Conservation (phyloP, 1,140 invertebrate species). For the Diabrotica virgifera region DNA sequence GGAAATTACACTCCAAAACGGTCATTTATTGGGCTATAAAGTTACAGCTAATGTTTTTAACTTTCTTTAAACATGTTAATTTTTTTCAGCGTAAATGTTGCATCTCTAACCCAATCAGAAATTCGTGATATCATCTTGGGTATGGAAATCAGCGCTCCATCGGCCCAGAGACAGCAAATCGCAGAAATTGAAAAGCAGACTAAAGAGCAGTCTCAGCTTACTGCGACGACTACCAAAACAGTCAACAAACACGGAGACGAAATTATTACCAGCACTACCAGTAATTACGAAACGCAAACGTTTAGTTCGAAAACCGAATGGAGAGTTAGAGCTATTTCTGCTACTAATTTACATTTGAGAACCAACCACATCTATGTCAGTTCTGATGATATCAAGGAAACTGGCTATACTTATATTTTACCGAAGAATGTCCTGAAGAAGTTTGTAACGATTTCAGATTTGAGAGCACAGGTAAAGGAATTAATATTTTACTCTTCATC, state of each 20-base stretch:
- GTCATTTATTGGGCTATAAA: too few relatives aligned
- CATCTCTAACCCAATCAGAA: conserved; percentile 97
- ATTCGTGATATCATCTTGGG: conserved; percentile 99
- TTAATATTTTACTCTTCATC: neutral
- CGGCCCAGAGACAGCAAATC: conserved; percentile 97
- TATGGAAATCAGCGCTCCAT: conserved; percentile 99
- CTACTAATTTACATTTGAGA: conserved; percentile 95
- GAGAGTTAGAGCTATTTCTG: conserved; percentile 96
- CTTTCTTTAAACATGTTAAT: too few relatives aligned
- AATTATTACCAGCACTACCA: conserved; percentile 98
- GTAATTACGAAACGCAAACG: conserved; percentile 97
- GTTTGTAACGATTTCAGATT: conserved; percentile 98
- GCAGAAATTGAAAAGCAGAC: conserved; percentile 99
- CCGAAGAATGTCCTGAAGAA: conserved; percentile 99
- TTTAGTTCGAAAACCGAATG: conserved; percentile 99
- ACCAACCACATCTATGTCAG: conserved; percentile 99
- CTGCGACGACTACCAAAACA: conserved; percentile 95
- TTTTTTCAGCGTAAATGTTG: conserved; percentile 84
- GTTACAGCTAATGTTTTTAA: too few relatives aligned
- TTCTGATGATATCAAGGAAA: conserved; percentile 99
- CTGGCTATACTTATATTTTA: conserved; percentile 97
- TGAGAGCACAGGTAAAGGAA: conserved; percentile 79
- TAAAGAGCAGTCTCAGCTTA: conserved; percentile 97
- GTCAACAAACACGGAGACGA: conserved; percentile 99
- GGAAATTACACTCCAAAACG: too few relatives aligned